A percentile compares a stretch with the other conserved stretches of the same genome.
Evolutionary conservation across 2,797 vertebrate species (phyloP).

Genomic region (Aplochiton taeniatus): DNA sequence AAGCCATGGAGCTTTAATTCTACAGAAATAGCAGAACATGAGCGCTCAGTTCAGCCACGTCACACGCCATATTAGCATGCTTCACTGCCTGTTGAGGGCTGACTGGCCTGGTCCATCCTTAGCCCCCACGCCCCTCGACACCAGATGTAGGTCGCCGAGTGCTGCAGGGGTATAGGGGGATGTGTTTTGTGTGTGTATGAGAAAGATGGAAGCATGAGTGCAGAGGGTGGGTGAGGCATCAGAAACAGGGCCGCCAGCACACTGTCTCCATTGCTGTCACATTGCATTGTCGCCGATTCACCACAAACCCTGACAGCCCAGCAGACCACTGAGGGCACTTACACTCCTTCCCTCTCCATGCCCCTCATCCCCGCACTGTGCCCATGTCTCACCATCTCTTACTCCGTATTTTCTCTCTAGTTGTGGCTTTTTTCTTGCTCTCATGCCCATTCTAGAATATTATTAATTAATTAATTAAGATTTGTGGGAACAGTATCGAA

Average conservation of each 20-base stretch:
- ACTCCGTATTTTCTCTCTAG: not conserved
- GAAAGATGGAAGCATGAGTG: constrained; percentile 50
- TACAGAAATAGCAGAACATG: constrained; percentile 25
- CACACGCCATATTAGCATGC: constrained; percentile 40
- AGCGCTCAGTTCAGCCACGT: constrained; percentile 35
- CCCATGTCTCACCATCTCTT: not conserved
- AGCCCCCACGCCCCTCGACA: constrained; percentile 60
- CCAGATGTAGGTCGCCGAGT: constrained; percentile 76
- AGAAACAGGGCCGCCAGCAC: constrained; percentile 69
- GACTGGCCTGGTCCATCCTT: constrained; percentile 58
- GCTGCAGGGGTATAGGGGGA: constrained; percentile 67
- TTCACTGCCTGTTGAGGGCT: constrained; percentile 52
- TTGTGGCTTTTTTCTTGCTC: not conserved
- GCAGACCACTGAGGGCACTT: constrained; percentile 46
- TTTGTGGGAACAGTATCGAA: no score
- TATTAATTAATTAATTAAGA: no score
- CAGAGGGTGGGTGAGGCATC: constrained; percentile 65
- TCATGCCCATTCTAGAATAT: no score
- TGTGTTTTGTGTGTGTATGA: constrained; percentile 34
- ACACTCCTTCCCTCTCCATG: constrained; percentile 28
- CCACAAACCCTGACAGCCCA: constrained; percentile 63
- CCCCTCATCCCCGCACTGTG: constrained; percentile 31
- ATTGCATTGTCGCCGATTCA: constrained; percentile 63
- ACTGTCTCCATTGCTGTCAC: constrained; percentile 71
- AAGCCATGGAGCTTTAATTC: constrained; percentile 34